Conservation (phyloP, 2,888 invertebrate genomes). For the Chloroclysta siterata region DNA sequence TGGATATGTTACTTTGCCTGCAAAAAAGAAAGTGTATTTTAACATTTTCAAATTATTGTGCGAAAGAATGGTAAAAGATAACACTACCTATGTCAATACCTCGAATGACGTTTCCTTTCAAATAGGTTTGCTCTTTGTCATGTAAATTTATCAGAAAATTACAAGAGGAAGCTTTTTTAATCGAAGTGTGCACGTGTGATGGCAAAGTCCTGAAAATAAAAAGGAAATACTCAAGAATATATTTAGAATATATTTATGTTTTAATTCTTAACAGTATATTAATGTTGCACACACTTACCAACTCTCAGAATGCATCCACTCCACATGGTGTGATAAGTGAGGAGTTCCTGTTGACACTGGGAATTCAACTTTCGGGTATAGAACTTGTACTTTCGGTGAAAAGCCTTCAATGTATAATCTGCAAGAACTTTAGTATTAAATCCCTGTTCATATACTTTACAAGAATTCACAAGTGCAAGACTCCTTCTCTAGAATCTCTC, state of each 20-base stretch:
- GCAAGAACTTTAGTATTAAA: not conserved
- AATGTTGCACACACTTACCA: conserved; percentile 84
- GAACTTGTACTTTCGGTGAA: conserved; percentile 86
- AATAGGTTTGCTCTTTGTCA: conserved; percentile 11
- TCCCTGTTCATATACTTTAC: too few species aligned
- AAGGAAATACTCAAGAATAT: too few species aligned
- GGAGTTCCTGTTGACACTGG: conserved; percentile 94
- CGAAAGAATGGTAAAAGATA: not conserved
- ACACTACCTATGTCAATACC: too few species aligned
- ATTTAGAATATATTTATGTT: too few species aligned
- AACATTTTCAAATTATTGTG: too few species aligned
- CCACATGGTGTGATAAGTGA: conserved; percentile 90
- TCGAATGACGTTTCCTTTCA: conserved; percentile 14
- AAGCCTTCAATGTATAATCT: conserved; percentile 90
- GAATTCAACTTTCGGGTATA: conserved; percentile 89
- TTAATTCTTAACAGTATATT: too few species aligned
- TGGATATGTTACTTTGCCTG: conserved; percentile 88
- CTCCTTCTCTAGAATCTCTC: too few species aligned
- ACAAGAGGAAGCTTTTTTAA: conserved; percentile 16
- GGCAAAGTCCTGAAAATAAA: too few species aligned
- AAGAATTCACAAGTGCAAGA: too few species aligned
- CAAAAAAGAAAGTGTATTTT: not conserved
- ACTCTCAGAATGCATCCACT: conserved; percentile 91
- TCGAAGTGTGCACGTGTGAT: too few species aligned
- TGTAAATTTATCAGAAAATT: conserved; percentile 18